These are phyloP conservation scores for Lacanobia oleracea DNA, from an alignment of 2,888 invertebrate species.

Conservation along the genomic window DNA sequence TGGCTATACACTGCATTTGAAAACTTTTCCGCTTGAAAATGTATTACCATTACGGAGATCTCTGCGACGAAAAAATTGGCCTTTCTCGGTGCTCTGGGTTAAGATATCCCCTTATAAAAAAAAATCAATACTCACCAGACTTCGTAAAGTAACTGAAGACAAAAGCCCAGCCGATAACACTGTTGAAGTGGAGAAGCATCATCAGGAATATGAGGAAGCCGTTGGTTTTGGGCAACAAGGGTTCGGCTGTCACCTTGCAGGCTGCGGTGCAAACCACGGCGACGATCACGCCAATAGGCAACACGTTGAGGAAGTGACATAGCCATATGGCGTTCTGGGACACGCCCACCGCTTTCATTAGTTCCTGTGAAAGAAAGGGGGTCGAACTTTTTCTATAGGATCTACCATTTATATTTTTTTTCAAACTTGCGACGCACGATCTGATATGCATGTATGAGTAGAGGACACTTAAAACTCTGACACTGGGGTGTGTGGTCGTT, in stretches of 20 bases:
- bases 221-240: constrained; percentile 40
- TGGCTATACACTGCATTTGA: no score
- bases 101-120: background rate
- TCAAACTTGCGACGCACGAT: no score
- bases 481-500: no score
- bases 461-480: no score
- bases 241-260: constrained; percentile 22
- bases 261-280: constrained; percentile 43
- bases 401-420: no score
- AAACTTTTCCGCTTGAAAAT: no score
- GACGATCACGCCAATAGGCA: constrained; percentile 81
- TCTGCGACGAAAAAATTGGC: no score
- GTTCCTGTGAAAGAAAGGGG: constrained; percentile 88
- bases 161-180: constrained; percentile 47
- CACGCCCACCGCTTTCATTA: constrained; percentile 95
- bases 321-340: constrained; percentile 91
- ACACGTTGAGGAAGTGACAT: constrained; percentile 92
- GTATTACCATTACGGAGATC: no score
- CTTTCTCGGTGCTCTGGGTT: no score
- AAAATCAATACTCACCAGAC: constrained; percentile 42
- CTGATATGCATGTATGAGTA: no score
- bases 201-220: constrained; percentile 49
- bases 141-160: constrained; percentile 49
- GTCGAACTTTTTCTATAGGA: no score
- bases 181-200: constrained; percentile 69